Evolutionary conservation across 2,888 invertebrate genomes (phyloP).

Genomic region (Nemotelus pantherinus): DNA sequence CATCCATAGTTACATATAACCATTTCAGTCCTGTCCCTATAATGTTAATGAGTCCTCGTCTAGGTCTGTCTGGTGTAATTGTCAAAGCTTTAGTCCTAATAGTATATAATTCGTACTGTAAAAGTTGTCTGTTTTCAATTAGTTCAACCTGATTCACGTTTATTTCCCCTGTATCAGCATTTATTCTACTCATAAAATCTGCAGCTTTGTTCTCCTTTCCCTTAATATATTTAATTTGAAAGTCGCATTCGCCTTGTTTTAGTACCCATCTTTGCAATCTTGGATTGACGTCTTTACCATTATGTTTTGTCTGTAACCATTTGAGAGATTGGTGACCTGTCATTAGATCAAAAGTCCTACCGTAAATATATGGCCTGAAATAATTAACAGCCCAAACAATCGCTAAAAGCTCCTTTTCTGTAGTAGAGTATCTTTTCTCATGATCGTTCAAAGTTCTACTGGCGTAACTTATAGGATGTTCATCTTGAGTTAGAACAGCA

Average conservation of each 20-base stretch:
- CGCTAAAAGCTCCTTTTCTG: conserved; percentile 50
- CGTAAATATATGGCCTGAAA: conserved; percentile 49
- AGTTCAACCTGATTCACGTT: neutral
- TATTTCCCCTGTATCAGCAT: neutral
- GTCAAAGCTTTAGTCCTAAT: neutral
- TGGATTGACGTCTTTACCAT: neutral
- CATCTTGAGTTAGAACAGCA: conserved; percentile 53
- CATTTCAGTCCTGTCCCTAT: conserved; percentile 28
- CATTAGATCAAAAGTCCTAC: neutral
- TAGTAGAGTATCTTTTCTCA: neutral
- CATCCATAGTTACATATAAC: conserved; percentile 20
- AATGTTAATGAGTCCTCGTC: conserved; percentile 9
- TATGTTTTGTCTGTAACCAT: conserved; percentile 8
- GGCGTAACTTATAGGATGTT: conserved; percentile 37
- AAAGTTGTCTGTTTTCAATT: neutral
- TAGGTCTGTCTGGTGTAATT: conserved; percentile 1
- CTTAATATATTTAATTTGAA: conserved; percentile 14
- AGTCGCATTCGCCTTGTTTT: neutral
- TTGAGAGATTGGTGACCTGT: neutral
- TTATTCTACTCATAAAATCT: conserved; percentile 7
- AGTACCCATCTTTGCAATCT: neutral
- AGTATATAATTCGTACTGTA: neutral
- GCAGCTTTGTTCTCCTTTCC: conserved; percentile 18
- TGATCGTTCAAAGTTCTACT: conserved; percentile 6
- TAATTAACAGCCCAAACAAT: conserved; percentile 57